phyloP scores from a whole-genome alignment of 2,888 invertebrate species.

The Brassicogethes aeneus region DNA sequence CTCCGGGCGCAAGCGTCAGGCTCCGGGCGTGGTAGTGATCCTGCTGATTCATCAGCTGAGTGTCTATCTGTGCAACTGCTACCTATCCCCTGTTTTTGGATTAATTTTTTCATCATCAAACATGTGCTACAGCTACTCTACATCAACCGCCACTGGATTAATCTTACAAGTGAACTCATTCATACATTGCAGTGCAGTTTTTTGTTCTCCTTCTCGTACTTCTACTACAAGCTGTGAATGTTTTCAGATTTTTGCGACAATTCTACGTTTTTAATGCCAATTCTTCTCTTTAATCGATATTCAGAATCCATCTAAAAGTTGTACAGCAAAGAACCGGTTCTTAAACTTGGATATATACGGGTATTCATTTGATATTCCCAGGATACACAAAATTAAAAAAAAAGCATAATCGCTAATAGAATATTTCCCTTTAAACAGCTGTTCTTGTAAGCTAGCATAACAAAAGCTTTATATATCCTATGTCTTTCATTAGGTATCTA shows the following conservation, averaged over 20 bases:
- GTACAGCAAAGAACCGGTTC: not conserved
- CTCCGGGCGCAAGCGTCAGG: conserved; percentile 29
- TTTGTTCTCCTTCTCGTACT: not conserved
- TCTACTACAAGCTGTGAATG: too few species aligned
- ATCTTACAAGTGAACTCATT: not conserved
- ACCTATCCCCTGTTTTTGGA: conserved; percentile 11
- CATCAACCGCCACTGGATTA: not conserved
- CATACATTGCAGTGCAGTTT: not conserved
- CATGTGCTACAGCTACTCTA: not conserved
- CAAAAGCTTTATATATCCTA: conserved; percentile 23
- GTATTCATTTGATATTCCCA: not conserved
- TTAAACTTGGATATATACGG: not conserved
- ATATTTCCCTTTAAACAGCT: conserved; percentile 7
- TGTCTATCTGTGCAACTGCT: conserved; percentile 28
- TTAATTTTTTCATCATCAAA: conserved; percentile 3
- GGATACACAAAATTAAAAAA: not conserved
- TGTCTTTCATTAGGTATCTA: conserved; percentile 36
- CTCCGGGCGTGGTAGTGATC: conserved; percentile 40
- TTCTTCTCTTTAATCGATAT: too few species aligned
- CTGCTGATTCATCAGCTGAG: conserved; percentile 35
- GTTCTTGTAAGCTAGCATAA: conserved; percentile 7
- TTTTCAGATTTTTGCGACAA: not conserved
- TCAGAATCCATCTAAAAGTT: not conserved
- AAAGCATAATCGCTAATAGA: not conserved
- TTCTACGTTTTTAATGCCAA: too few species aligned